Evolutionary conservation across 2,888 invertebrate species (phyloP).

Genomic region (Ligdia adustata): DNA sequence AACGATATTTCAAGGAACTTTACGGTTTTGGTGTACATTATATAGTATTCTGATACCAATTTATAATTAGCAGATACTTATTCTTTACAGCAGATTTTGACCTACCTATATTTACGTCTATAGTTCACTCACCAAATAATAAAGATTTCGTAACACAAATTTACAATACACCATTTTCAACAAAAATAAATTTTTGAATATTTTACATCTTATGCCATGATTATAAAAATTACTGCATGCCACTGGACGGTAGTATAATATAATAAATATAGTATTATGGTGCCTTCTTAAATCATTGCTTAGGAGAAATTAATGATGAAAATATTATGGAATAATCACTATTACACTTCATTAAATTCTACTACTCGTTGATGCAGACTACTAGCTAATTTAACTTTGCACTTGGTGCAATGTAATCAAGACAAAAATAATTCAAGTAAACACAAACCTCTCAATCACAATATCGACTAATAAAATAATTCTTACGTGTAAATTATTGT

Average conservation of each 20-base stretch:
- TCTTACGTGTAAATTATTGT: constrained; percentile 33
- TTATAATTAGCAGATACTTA: constrained; percentile 32
- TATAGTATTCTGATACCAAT: constrained; percentile 39
- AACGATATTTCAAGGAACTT: constrained; percentile 69
- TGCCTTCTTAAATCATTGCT: constrained; percentile 56
- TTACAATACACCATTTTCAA: constrained; percentile 17
- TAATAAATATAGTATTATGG: constrained; percentile 56
- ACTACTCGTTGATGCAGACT: constrained; percentile 70
- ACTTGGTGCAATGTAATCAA: constrained; percentile 75
- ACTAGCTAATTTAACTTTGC: constrained; percentile 64
- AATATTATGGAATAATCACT: constrained; percentile 47
- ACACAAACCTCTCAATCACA: constrained; percentile 70
- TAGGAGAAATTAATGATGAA: constrained; percentile 50
- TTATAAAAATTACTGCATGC: constrained; percentile 53
- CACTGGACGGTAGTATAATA: constrained; percentile 81
- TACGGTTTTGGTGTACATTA: constrained; percentile 32
- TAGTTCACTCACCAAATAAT: constrained; percentile 38
- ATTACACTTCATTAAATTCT: constrained; percentile 50
- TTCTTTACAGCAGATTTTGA: constrained; percentile 25
- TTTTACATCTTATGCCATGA: constrained; percentile 43
- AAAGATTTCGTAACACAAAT: constrained; percentile 16
- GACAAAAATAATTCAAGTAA: constrained; percentile 58
- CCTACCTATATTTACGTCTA: constrained; percentile 42
- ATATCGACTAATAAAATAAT: constrained; percentile 56
- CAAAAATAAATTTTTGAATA: constrained; percentile 20